A percentile compares a stretch with the other conserved stretches of the same genome.
Evolutionary conservation across 2,797 vertebrate genomes (phyloP).

Genomic region (Prionace glauca): DNA sequence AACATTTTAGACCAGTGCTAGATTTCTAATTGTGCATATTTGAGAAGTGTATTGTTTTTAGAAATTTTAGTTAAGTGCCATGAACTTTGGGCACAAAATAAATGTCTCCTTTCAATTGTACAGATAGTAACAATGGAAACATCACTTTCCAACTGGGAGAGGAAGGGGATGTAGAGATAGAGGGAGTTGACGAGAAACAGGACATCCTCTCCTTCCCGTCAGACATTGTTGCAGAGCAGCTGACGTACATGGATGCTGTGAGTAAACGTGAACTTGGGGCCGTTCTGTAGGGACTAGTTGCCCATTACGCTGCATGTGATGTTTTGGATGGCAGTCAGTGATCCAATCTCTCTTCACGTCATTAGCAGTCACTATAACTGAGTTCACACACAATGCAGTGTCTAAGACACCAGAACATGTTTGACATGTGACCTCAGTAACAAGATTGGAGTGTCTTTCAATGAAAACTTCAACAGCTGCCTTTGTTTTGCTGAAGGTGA

Average conservation of each 20-base stretch:
- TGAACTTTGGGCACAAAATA: conserved; percentile 40
- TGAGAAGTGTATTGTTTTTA: not conserved
- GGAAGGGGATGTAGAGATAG: conserved; percentile 70
- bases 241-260: conserved; percentile 94
- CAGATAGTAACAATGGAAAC: conserved; percentile 67
- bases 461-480: not conserved
- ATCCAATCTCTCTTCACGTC: not conserved
- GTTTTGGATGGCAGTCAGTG: not conserved
- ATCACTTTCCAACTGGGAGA: conserved; percentile 63
- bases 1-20: not conserved
- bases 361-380: not conserved
- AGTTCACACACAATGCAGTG: not conserved
- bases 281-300: not conserved
- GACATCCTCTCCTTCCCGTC: conserved; percentile 77
- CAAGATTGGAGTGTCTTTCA: not conserved
- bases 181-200: conserved; percentile 53
- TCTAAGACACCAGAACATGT: not conserved
- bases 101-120: conserved; percentile 42
- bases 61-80: too few relatives aligned
- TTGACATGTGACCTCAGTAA: not conserved
- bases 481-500: not conserved
- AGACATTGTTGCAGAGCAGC: conserved; percentile 83
- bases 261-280: conserved; percentile 43
- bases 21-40: not conserved
- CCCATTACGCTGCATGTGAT: not conserved